Conservation (phyloP, 2,888 invertebrate species). For the Hirtodrosophila duncani region DNA sequence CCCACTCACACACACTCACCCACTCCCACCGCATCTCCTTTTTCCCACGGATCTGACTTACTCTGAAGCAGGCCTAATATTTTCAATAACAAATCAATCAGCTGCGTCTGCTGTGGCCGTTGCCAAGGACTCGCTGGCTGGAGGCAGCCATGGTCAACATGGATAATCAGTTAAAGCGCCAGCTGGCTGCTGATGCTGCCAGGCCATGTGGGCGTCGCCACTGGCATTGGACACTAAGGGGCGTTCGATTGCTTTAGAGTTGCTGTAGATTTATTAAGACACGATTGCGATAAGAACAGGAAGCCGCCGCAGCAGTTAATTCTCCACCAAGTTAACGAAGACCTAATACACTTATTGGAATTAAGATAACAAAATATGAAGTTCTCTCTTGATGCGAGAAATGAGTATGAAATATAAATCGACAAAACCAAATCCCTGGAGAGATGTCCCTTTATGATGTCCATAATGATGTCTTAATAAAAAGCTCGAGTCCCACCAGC, state of each 20-base stretch:
- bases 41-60: constrained; percentile 6
- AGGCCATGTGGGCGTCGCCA: constrained; percentile 30
- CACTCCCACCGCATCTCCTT: not conserved
- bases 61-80: constrained; percentile 59
- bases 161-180: constrained; percentile 62
- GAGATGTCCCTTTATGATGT: too few species aligned
- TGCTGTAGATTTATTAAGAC: constrained; percentile 65
- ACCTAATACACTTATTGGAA: too few species aligned
- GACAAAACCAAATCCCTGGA: too few species aligned
- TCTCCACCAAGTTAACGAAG: too few species aligned
- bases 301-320: too few species aligned
- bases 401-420: too few species aligned
- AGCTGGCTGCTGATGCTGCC: constrained; percentile 25
- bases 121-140: constrained; percentile 4
- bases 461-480: too few species aligned
- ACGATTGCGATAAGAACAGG: constrained; percentile 58
- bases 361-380: too few species aligned
- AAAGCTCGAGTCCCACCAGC: too few species aligned
- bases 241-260: constrained; percentile 34
- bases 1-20: not conserved
- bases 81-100: constrained; percentile 71
- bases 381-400: too few species aligned
- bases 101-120: constrained; percentile 45
- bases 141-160: constrained; percentile 51
- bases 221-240: constrained; percentile 6